Base-by-base conservation (phyloP, 2,888 invertebrate genomes). In the Drosophila monieri region DNA sequence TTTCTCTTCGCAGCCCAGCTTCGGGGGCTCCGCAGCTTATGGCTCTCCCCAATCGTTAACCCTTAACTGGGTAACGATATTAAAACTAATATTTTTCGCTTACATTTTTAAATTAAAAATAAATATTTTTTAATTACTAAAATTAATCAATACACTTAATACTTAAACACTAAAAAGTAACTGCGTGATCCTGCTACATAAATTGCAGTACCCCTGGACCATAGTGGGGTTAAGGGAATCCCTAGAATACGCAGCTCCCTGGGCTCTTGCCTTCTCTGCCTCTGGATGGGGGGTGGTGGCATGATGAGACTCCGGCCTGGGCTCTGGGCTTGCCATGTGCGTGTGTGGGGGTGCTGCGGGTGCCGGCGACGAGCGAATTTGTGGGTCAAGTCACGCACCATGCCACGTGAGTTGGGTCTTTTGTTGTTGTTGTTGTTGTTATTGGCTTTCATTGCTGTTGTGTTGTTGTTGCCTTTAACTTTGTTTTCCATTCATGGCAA, bases 331-430 rank as follows among this genome's bases (percentile, higher is more conserved):
- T 41, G 41, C 41, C 43, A 43, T 43, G 43, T 43, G 43, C 43
- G 43, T 43, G 43, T 18, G 54, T 8, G 14, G 12, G 44, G 54
- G 54, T 21, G 21, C 10, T 2, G 44, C 21, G 15, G 25, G 44
- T 25, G 59, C 27, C 37, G 46, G 39, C 25, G 14, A 35, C 12
- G 21, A 14, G 23, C 23, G 23, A 32, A 44, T 35, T 54, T 23
- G 59, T 47, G 23, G 60, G 39, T 15, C 23, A 25, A 61, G 59
- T 61, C 60, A 61, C 60, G 60, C 59, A 61, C 35, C 30, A 6
- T 21, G 60, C 60, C 60, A 61, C 60, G 60, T 61, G 60, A 61
- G 60, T 21, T 59, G 14, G 23, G 25, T 57, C 60, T 47, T 37
- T 60, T 57, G 14, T 41, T 15, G 41, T 41, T 57, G 14, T 41